Evolutionary conservation across 1,140 invertebrate species (phyloP).

Genomic region (Zaprionus davidi): DNA sequence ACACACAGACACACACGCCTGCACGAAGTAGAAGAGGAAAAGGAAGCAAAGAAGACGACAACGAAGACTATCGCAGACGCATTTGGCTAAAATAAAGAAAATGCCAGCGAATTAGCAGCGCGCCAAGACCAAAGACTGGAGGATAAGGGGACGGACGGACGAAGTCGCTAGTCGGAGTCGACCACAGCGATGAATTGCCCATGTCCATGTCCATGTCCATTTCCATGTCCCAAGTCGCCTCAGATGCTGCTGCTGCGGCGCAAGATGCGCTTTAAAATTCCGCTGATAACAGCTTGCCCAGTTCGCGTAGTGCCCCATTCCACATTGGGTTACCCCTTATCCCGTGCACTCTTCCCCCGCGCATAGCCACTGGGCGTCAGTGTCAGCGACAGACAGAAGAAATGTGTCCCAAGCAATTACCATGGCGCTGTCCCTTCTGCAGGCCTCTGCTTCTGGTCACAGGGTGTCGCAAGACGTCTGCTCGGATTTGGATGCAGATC

Average conservation of each 20-base stretch:
- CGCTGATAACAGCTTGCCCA: constrained; percentile 64
- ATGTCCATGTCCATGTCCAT: constrained; percentile 65
- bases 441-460: constrained; percentile 28
- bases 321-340: not conserved
- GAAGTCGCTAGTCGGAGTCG: constrained; percentile 9
- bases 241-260: constrained; percentile 32
- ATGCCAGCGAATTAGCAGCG: constrained; percentile 77
- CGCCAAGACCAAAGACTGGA: constrained; percentile 24
- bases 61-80: constrained; percentile 52
- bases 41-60: constrained; percentile 14
- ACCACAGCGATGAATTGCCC: constrained; percentile 65
- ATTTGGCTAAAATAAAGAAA: constrained; percentile 81
- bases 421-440: constrained; percentile 32
- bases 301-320: not conserved
- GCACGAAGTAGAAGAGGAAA: constrained; percentile 35
- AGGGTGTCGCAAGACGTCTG: constrained; percentile 17
- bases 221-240: constrained; percentile 49
- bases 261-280: constrained; percentile 78
- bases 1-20: constrained; percentile 33
- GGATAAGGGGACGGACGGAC: not conserved
- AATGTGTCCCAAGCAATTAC: constrained; percentile 76
- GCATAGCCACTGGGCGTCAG: constrained; percentile 65
- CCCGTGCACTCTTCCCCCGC: not conserved
- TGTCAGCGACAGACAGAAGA: constrained; percentile 75
- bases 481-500: constrained; percentile 16